A percentile compares a stretch with the other conserved stretches of the same genome.
These are phyloP conservation scores for Babyrousa celebensis DNA, from an alignment of 2,797 vertebrate genomes.

Conservation along the genomic window DNA sequence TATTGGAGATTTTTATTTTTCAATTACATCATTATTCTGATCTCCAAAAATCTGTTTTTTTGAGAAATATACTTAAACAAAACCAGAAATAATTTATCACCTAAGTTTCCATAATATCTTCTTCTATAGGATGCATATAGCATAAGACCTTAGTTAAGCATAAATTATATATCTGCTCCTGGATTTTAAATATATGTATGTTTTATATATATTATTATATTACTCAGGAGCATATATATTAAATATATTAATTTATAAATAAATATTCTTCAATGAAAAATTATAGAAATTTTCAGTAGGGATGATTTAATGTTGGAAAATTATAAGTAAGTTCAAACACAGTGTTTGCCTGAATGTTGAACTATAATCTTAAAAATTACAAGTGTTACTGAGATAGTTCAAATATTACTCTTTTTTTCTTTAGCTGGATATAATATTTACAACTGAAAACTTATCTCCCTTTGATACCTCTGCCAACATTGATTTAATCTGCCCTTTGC, in stretches of 20 bases:
- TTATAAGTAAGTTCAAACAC: neutral
- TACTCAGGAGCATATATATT: neutral
- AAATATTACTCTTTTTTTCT: slow-evolving; percentile 54
- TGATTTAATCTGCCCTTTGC: slow-evolving; percentile 59
- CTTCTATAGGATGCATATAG: neutral
- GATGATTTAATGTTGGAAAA: slow-evolving; percentile 56
- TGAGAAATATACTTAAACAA: slow-evolving; percentile 58
- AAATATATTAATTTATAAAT: slow-evolving; percentile 20
- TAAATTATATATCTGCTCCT: neutral
- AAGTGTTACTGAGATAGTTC: slow-evolving; percentile 20
- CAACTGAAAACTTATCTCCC: slow-evolving; percentile 7
- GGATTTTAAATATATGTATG: neutral
- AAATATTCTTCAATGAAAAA: slow-evolving; percentile 15
- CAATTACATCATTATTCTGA: slow-evolving; percentile 21
- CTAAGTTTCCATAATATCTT: neutral
- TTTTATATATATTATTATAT: neutral
- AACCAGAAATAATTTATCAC: slow-evolving; percentile 45
- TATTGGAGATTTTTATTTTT: slow-evolving; percentile 51
- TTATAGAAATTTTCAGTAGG: neutral
- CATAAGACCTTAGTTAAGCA: neutral
- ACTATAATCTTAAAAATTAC: slow-evolving; percentile 64
- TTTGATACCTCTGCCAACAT: slow-evolving; percentile 52
- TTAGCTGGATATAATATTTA: slow-evolving; percentile 7
- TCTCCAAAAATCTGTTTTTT: slow-evolving; percentile 35
- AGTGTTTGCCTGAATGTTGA: slow-evolving; percentile 21